Percentiles rank a stretch among this genome's conserved stretches.
Evolutionary conservation across 1,140 invertebrate genomes (phyloP).

Genomic region (Laupala kohalensis): DNA sequence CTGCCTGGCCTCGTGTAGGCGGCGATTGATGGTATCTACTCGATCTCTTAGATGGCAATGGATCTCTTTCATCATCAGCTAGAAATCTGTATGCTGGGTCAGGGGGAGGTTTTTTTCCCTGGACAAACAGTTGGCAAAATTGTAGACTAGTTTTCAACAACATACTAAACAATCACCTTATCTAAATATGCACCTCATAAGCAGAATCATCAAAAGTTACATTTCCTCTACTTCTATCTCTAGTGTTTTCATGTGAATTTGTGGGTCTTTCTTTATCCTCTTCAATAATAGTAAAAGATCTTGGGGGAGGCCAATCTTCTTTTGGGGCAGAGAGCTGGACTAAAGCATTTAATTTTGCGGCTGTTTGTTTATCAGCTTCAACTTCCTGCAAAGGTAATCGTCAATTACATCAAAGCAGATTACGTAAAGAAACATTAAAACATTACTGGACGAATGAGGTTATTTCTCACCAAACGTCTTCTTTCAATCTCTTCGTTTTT

Average conservation of each 20-base stretch:
- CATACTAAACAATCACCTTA: neutral
- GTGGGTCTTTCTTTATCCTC: neutral
- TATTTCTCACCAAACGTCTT: constrained; percentile 27
- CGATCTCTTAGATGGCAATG: neutral
- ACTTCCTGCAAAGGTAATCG: constrained; percentile 26
- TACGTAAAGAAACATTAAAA: neutral
- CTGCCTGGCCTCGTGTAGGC: neutral
- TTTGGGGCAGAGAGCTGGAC: constrained; percentile 30
- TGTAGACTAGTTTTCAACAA: neutral
- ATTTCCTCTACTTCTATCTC: neutral
- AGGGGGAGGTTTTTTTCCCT: constrained; percentile 33
- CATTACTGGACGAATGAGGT: neutral
- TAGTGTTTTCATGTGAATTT: neutral
- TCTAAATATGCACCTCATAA: neutral
- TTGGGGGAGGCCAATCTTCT: constrained; percentile 21
- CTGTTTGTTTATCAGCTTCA: constrained; percentile 34
- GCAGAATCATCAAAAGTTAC: neutral
- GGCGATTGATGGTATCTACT: neutral
- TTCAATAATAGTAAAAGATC: neutral
- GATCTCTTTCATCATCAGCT: constrained; percentile 32
- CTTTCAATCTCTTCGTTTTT: constrained; percentile 34
- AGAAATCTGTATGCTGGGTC: constrained; percentile 37
- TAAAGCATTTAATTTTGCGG: constrained; percentile 32
- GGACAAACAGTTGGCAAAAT: neutral
- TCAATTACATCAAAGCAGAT: neutral